Conservation (phyloP, 2,888 invertebrate genomes). For the Carterocephalus palaemon region DNA sequence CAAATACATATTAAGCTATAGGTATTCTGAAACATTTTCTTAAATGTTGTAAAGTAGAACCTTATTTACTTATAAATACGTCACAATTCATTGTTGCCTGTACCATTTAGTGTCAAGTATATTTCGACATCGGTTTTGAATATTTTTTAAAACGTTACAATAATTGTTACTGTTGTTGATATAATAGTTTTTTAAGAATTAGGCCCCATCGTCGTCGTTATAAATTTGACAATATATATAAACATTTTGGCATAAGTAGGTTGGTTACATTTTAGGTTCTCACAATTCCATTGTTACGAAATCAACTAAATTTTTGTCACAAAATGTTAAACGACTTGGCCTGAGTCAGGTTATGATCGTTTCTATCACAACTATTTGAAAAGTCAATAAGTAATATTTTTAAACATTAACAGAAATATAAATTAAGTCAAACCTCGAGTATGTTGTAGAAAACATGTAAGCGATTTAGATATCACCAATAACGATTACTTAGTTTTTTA, state of each 20-base stretch:
- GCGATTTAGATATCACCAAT: constrained; percentile 35
- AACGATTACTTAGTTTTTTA: neutral
- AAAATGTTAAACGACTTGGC: constrained; percentile 42
- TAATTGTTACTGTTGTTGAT: constrained; percentile 67
- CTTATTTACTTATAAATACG: constrained; percentile 9
- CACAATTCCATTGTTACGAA: constrained; percentile 57
- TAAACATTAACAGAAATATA: constrained; percentile 37
- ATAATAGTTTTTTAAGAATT: constrained; percentile 66
- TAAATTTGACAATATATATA: constrained; percentile 68
- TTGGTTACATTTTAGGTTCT: constrained; percentile 65
- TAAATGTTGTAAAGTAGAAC: constrained; percentile 21
- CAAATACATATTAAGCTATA: constrained; percentile 17
- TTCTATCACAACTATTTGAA: constrained; percentile 21
- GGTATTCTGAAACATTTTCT: constrained; percentile 17
- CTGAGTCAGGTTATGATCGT: constrained; percentile 22
- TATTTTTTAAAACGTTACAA: constrained; percentile 35
- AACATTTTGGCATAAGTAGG: constrained; percentile 49
- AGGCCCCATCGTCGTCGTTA: constrained; percentile 57
- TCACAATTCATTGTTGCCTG: constrained; percentile 1
- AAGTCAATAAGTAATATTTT: constrained; percentile 32
- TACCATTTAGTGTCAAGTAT: constrained; percentile 13
- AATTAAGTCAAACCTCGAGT: constrained; percentile 29
- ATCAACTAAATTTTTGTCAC: constrained; percentile 34
- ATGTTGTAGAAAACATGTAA: constrained; percentile 38
- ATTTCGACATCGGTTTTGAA: constrained; percentile 18